Percentiles rank a stretch among this genome's conserved stretches.
Conservation (phyloP, 2,888 invertebrate species). For the Macrophya annulata region DNA sequence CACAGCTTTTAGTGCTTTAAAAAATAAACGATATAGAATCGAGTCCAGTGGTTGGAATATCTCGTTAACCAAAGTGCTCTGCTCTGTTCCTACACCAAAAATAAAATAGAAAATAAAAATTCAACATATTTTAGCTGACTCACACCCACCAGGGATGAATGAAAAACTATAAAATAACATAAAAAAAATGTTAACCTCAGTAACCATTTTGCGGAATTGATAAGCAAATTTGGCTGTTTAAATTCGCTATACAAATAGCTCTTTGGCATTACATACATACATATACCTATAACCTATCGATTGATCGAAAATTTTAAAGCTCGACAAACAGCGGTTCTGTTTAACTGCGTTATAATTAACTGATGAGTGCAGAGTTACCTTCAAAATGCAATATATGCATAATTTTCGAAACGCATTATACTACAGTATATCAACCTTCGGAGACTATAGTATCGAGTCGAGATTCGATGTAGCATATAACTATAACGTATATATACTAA, state of each 20-base stretch:
- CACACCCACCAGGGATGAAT: not conserved
- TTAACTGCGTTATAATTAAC: not conserved
- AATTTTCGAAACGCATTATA: not conserved
- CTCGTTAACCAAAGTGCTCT: conserved; percentile 36
- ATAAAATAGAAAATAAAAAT: too few species aligned
- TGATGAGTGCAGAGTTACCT: not conserved
- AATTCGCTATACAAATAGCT: not conserved
- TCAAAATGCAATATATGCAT: not conserved
- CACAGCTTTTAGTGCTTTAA: not conserved
- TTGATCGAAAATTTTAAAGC: not conserved
- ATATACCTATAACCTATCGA: not conserved
- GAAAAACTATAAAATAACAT: not conserved
- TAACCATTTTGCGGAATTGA: not conserved
- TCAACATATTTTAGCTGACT: too few species aligned
- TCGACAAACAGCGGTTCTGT: not conserved
- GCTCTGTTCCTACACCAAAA: not conserved
- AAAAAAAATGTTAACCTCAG: not conserved
- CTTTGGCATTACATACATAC: not conserved
- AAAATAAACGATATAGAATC: not conserved
- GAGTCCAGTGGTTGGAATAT: not conserved
- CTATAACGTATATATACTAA: not conserved
- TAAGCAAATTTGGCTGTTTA: not conserved
- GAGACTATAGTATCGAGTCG: too few species aligned
- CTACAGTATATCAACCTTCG: not conserved
- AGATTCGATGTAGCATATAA: not conserved